These are phyloP conservation scores for Lemur catta DNA, from an alignment of 2,797 vertebrate genomes.

Conservation along the genomic window DNA sequence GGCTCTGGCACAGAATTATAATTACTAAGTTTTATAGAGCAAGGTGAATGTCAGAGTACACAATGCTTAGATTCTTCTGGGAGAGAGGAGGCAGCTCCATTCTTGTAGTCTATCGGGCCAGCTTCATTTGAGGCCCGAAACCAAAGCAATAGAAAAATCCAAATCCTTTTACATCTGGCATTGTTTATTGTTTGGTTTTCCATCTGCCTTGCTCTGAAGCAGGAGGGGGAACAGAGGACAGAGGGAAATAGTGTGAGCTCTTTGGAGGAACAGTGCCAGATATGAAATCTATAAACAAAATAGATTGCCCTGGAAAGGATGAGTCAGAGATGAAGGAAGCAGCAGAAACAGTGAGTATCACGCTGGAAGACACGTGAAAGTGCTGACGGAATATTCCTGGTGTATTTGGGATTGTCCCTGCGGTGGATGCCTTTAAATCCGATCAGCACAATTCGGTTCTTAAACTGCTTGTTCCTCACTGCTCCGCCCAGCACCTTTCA, in stretches of 20 bases:
- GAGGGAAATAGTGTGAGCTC: slow-evolving; percentile 20
- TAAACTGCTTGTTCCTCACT: not conserved
- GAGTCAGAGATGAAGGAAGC: slow-evolving; percentile 9
- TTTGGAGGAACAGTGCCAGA: slow-evolving; percentile 28
- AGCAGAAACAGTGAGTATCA: not conserved
- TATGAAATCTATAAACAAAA: slow-evolving; percentile 51
- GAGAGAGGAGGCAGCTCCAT: not conserved
- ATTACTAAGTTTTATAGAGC: not conserved
- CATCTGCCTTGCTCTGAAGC: slow-evolving; percentile 46
- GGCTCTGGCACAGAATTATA: not conserved
- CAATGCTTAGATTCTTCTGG: not conserved
- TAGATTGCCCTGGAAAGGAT: not conserved
- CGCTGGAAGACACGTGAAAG: not conserved
- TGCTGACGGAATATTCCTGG: not conserved
- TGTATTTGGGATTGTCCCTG: not conserved
- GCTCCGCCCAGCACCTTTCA: not conserved
- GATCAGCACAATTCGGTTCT: not conserved
- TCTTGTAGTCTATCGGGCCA: not conserved
- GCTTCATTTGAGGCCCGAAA: not conserved
- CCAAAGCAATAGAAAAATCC: not conserved
- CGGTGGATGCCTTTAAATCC: not conserved
- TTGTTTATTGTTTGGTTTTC: slow-evolving; percentile 55
- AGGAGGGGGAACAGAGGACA: not conserved
- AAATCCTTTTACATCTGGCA: not conserved
- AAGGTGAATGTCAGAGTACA: not conserved